These are phyloP conservation scores for Onychomys arenicola DNA, from an alignment of 2,797 vertebrate genomes.

Conservation along the genomic window DNA sequence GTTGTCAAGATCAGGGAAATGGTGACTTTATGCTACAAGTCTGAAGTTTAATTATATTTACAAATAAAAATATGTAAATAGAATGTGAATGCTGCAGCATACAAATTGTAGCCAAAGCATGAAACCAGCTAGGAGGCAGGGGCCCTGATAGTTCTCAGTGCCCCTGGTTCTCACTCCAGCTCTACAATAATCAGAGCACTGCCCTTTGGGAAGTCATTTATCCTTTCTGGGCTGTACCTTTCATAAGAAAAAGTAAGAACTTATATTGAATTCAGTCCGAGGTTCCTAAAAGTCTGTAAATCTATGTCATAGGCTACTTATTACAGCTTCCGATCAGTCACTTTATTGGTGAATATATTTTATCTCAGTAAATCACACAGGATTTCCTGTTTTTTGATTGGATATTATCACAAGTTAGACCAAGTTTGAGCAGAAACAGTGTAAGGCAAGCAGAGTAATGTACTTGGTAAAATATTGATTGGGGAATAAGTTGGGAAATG, in stretches of 20 bases:
- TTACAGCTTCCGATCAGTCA: conserved; percentile 70
- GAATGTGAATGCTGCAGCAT: conserved; percentile 74
- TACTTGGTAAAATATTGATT: conserved; percentile 3
- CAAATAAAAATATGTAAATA: conserved; percentile 77
- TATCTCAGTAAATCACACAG: conserved; percentile 2
- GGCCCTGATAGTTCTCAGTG: neutral
- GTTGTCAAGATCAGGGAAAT: conserved; percentile 58
- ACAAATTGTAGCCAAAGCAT: conserved; percentile 71
- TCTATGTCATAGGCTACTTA: conserved; percentile 44
- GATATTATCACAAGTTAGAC: neutral
- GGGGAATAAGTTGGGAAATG: neutral
- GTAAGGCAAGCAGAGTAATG: neutral
- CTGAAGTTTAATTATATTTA: conserved; percentile 78
- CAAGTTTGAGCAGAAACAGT: neutral
- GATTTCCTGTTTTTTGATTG: conserved; percentile 64
- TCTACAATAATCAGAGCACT: conserved; percentile 60
- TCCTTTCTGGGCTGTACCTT: conserved; percentile 28
- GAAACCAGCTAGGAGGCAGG: conserved; percentile 55
- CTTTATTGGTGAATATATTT: conserved; percentile 68
- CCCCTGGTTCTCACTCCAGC: conserved; percentile 23
- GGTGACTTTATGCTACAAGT: conserved; percentile 43
- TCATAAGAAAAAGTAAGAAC: conserved; percentile 60
- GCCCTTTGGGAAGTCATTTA: conserved; percentile 74
- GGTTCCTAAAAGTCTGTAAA: conserved; percentile 41
- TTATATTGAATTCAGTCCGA: conserved; percentile 19